Evolutionary conservation across 37 sponge, comb jelly and placozoan species (phyloP).

Genomic region (Cliona cf. orientalis): DNA sequence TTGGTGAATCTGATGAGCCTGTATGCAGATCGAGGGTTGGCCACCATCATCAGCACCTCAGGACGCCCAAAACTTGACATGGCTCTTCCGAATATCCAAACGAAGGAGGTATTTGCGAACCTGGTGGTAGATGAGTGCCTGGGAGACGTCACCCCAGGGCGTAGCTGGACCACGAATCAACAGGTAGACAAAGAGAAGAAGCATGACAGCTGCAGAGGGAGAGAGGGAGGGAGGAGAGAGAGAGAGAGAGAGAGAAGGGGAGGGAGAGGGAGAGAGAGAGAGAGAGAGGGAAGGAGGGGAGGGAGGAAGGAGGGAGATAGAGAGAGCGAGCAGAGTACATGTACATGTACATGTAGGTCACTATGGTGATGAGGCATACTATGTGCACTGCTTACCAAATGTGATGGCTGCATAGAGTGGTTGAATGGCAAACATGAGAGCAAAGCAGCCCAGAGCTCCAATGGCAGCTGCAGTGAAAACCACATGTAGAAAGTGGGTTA

Average conservation of each 20-base stretch:
- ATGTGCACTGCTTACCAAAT: slow-evolving; percentile 66
- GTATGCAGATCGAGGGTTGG: slow-evolving; percentile 89
- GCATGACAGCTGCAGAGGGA: slow-evolving; percentile 58
- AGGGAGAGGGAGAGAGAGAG: slow-evolving; percentile 12
- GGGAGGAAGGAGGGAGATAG: neutral
- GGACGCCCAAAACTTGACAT: slow-evolving; percentile 98
- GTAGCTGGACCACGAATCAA: slow-evolving; percentile 88
- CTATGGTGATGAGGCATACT: too few species aligned
- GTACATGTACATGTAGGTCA: neutral
- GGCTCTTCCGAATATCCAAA: slow-evolving; percentile 93
- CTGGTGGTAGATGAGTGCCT: slow-evolving; percentile 99
- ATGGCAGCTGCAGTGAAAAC: slow-evolving; percentile 68
- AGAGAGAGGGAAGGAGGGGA: neutral
- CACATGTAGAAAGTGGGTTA: too few species aligned
- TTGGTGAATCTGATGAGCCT: slow-evolving; percentile 91
- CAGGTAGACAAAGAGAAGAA: slow-evolving; percentile 83
- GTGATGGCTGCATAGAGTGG: slow-evolving; percentile 76
- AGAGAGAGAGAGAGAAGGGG: slow-evolving; percentile 29
- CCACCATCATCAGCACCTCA: slow-evolving; percentile 87
- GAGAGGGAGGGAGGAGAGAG: slow-evolving; percentile 7
- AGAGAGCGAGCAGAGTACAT: neutral
- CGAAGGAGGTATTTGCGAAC: slow-evolving; percentile 97
- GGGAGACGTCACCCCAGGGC: slow-evolving; percentile 98
- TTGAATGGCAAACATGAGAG: slow-evolving; percentile 92
- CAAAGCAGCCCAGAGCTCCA: slow-evolving; percentile 82